Conservation (phyloP, 2,888 invertebrate species). For the Eupithecia tripunctaria region DNA sequence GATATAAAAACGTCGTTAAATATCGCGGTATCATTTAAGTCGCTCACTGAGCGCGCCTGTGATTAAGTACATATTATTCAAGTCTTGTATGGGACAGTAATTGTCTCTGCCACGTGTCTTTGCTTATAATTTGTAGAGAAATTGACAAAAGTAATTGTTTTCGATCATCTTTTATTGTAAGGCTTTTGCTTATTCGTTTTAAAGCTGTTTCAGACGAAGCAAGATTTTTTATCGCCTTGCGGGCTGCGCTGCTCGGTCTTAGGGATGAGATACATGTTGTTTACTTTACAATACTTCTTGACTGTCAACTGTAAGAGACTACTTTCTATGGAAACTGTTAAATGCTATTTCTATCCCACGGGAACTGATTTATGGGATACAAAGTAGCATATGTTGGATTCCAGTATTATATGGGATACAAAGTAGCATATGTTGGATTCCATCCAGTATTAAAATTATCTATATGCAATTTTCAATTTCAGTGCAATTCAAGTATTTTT, state of each 20-base stretch:
- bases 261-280: background rate
- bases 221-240: background rate
- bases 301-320: too few relatives aligned
- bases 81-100: background rate
- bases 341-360: too few relatives aligned
- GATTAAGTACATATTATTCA: background rate
- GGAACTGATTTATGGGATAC: too few relatives aligned
- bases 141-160: background rate
- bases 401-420: too few relatives aligned
- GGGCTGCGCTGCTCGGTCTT: background rate
- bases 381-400: too few relatives aligned
- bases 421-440: too few relatives aligned
- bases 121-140: slow-evolving; percentile 14
- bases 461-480: too few relatives aligned
- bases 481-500: too few relatives aligned
- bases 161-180: background rate
- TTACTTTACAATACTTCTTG: too few relatives aligned
- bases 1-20: slow-evolving; percentile 34
- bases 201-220: background rate
- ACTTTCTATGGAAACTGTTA: too few relatives aligned
- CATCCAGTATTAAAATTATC: too few relatives aligned
- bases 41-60: background rate
- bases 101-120: background rate
- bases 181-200: background rate
- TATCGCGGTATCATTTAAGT: background rate